Base-by-base conservation (phyloP, 1,140 invertebrate genomes). In the Rhysida immarginata region DNA sequence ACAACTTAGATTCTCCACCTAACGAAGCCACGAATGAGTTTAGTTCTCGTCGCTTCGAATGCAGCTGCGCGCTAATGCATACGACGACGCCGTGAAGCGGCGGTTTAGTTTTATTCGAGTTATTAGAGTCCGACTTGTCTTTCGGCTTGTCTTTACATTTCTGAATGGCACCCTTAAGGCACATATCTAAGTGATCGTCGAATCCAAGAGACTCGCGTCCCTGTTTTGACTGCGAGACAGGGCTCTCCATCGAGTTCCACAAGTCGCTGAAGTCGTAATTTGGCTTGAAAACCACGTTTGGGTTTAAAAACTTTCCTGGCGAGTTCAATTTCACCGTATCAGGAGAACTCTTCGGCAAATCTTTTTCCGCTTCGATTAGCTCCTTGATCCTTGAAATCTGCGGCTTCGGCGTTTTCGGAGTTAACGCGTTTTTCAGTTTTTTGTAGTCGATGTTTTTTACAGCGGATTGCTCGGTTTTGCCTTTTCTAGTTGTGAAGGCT, bases 1-100 rank as follows among this genome's bases (percentile, higher is more conserved):
- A 64, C 70, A 71, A 72, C n/a, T 64, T 58, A 58, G 68, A 73
- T 24, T 70, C 65, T 2, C 71, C 73, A n/a, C 72, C 73, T n/a
- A 75, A 61, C 11, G 61, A 60, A 1, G 58, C 56, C 13, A 71
- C 71, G 27, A 69, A 65, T 44, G 66, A 60, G 60, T 70, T 69
- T 51, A 71, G 65, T 52, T 71, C 68, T 2, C 59, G 56, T 55
- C 73, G 71, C n/a, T 69, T 58, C n/a, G 61, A 59, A 24, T 59
- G 61, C 16, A 73, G 57, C 59, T 73, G 74, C 58, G 69, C 68
- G 26, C 65, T 64, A 3, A 73, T 67, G 26, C 63, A 64, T 21
- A 74, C 65, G n/a, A 71, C 60, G 2, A 73, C 70, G 21, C 67
- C 72, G 2, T 59, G 59, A 26, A 74, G 62, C 41, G 26, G 35